A percentile compares a stretch with the other conserved stretches of the same genome.
phyloP scores from a whole-genome alignment of 2,113 vertebrate species.

The Madoqua kirkii region DNA sequence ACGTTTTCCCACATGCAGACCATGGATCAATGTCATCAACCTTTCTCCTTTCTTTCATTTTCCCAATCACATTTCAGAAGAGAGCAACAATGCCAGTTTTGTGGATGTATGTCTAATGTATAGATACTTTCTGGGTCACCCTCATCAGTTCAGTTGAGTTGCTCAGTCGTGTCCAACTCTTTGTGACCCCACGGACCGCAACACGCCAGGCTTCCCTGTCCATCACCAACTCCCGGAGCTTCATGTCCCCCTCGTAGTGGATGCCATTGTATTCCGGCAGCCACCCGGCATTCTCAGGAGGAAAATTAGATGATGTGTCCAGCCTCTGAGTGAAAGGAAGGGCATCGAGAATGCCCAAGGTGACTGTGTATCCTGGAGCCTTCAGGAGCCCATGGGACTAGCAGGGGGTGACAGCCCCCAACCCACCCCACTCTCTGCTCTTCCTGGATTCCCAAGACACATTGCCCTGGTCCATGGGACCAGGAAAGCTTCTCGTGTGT shows the following conservation, averaged over 20 bases:
- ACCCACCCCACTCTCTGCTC: not conserved
- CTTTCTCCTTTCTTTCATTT: not conserved
- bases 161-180: not conserved
- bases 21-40: fast-evolving
- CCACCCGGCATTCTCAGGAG: not conserved
- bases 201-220: not conserved
- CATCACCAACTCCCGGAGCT: not conserved
- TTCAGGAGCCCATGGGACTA: not conserved
- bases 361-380: not conserved
- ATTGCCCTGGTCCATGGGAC: fast-evolving
- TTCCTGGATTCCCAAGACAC: not conserved
- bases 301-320: not conserved
- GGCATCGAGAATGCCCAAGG: fast-evolving
- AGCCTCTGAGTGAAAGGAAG: not conserved
- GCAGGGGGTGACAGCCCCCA: not conserved
- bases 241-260: not conserved
- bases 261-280: fast-evolving
- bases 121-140: not conserved
- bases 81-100: not conserved
- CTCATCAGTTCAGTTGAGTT: not conserved
- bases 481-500: fast-evolving
- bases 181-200: not conserved
- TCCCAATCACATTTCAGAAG: not conserved
- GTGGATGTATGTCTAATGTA: not conserved
- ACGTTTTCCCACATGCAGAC: not conserved